Percentiles rank a stretch among this genome's conserved stretches.
Conservation (phyloP, 2,797 vertebrate genomes). For the Atherinosoma microstoma region DNA sequence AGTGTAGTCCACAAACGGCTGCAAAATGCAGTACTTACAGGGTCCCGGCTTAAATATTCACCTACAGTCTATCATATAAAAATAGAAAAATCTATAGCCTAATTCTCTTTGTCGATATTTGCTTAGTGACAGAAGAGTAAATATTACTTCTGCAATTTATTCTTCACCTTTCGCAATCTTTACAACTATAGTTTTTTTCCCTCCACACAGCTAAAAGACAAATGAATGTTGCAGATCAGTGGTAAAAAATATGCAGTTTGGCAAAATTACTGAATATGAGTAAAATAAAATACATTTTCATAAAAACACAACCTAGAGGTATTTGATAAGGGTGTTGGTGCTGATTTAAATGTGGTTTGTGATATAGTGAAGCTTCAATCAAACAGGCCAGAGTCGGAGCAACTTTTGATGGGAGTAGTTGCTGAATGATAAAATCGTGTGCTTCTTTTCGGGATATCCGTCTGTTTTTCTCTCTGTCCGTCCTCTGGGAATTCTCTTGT, state of each 20-base stretch:
- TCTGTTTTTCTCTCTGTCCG: conserved; percentile 47
- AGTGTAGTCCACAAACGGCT: background rate
- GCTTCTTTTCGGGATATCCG: conserved; percentile 49
- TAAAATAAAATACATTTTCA: background rate
- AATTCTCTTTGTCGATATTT: background rate
- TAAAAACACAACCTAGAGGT: background rate
- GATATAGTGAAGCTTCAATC: background rate
- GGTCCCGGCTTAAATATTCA: conserved; percentile 8
- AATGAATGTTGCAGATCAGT: background rate
- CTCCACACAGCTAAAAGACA: background rate
- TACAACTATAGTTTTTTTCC: background rate
- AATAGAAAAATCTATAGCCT: background rate
- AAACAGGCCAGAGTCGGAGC: background rate
- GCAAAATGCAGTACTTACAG: background rate
- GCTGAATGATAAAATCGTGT: conserved; percentile 28
- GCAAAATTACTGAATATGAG: too few relatives aligned
- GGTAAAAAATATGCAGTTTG: background rate
- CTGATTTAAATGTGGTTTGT: background rate
- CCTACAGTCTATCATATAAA: background rate
- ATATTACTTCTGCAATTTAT: background rate
- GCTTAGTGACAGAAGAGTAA: background rate
- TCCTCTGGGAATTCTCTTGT: conserved; percentile 51
- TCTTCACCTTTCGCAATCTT: background rate
- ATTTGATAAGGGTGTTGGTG: background rate
- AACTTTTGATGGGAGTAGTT: background rate